A percentile compares a stretch with the other conserved stretches of the same genome.
These are phyloP conservation scores for Trachymyrmex septentrionalis DNA, from an alignment of 1,140 invertebrate genomes.

Conservation along the genomic window DNA sequence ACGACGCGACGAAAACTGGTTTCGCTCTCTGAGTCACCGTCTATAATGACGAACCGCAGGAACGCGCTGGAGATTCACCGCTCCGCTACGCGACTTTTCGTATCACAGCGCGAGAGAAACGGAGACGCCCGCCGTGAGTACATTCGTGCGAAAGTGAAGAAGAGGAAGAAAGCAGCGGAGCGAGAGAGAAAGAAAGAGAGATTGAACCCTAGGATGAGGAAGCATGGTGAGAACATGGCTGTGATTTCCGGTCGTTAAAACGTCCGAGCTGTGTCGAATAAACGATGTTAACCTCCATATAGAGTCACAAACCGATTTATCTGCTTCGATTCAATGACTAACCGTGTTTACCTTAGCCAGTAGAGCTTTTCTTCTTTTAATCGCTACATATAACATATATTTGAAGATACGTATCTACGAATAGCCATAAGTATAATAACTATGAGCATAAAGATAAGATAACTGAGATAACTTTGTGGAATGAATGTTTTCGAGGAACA, in stretches of 20 bases:
- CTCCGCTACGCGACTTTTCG: constrained; percentile 72
- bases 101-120: constrained; percentile 49
- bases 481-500: too few species aligned
- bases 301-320: constrained; percentile 40
- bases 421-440: not conserved
- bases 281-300: constrained; percentile 23
- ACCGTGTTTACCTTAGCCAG: not conserved
- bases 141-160: not conserved
- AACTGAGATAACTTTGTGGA: not conserved
- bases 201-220: constrained; percentile 52
- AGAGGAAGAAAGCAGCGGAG: constrained; percentile 1
- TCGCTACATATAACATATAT: not conserved
- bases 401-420: not conserved
- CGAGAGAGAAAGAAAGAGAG: constrained; percentile 13
- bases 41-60: constrained; percentile 82
- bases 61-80: constrained; percentile 73
- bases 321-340: constrained; percentile 13
- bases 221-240: constrained; percentile 69
- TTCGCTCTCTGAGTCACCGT: constrained; percentile 84
- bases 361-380: not conserved
- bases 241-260: constrained; percentile 76
- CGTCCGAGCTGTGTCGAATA: constrained; percentile 57
- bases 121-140: not conserved
- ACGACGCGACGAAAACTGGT: constrained; percentile 81
- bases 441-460: not conserved